Evolutionary conservation across 2,888 invertebrate genomes (phyloP).

Genomic region (Pediacus dermestoides): DNA sequence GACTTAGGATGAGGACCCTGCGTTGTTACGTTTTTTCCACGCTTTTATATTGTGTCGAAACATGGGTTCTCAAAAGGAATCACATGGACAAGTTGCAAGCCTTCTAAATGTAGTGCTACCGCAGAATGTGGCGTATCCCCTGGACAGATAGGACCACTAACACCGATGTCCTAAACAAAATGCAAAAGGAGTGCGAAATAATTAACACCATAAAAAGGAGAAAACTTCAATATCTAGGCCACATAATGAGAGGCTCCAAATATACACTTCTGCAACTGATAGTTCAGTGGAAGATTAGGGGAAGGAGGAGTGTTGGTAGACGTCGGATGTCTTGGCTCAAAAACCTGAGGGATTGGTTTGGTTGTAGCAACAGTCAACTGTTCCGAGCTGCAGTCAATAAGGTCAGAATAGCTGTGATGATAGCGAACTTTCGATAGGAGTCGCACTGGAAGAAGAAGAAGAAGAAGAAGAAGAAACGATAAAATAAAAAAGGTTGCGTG

Average conservation of each 20-base stretch:
- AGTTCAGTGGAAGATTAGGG: constrained; percentile 6
- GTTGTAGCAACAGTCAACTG: constrained; percentile 1
- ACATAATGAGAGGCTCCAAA: constrained; percentile 6
- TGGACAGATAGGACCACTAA: neutral
- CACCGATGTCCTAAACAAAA: neutral
- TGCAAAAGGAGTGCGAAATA: neutral
- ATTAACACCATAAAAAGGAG: neutral
- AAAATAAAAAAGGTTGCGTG: too few relatives aligned
- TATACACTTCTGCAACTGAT: constrained; percentile 7
- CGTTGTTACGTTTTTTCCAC: constrained; percentile 9
- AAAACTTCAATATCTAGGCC: constrained; percentile 6
- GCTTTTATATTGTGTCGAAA: constrained; percentile 9
- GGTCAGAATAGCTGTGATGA: constrained; percentile 7
- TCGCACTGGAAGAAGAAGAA: too few relatives aligned
- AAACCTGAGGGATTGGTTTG: constrained; percentile 9
- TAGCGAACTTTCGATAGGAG: too few relatives aligned
- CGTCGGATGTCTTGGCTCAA: constrained; percentile 32
- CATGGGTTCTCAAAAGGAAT: constrained; percentile 6
- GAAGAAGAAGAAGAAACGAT: too few relatives aligned
- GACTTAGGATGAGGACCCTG: neutral
- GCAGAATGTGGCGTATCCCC: constrained; percentile 1
- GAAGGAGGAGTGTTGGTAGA: constrained; percentile 47
- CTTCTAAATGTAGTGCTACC: constrained; percentile 4
- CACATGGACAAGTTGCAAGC: neutral
- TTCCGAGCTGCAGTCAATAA: constrained; percentile 9